A percentile compares a stretch with the other conserved stretches of the same genome.
Conservation (phyloP, 2,797 vertebrate genomes). For the Microctenopoma stevenorrisi region DNA sequence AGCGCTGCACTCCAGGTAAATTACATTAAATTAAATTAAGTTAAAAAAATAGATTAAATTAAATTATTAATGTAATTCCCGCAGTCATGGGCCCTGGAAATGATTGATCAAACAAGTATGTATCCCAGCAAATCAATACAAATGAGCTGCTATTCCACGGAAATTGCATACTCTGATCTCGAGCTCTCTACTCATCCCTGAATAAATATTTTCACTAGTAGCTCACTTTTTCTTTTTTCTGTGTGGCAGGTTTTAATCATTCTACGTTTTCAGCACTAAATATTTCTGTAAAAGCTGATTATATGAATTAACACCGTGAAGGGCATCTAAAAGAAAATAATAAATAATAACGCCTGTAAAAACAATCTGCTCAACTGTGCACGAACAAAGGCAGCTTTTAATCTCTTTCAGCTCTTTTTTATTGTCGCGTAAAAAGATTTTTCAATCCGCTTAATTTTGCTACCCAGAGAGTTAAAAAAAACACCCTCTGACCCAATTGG, state of each 20-base stretch:
- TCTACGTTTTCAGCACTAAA: not conserved
- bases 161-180: no score
- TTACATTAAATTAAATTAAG: not conserved
- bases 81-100: no score
- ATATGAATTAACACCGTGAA: not conserved
- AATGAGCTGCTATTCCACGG: no score
- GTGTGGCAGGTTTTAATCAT: no score
- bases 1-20: not conserved
- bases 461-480: conserved; percentile 20
- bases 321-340: not conserved
- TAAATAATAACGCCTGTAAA: no score
- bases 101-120: no score
- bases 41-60: rapidly evolving
- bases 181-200: no score
- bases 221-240: no score
- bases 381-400: not conserved
- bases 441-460: conserved; percentile 1
- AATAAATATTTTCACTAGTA: no score
- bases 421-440: conserved; percentile 21
- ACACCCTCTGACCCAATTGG: conserved; percentile 70
- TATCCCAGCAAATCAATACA: no score
- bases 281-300: not conserved
- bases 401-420: not conserved
- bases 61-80: not conserved
- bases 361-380: no score